Evolutionary conservation across 2,113 vertebrate species (phyloP).

Genomic region (Globicephala melas): DNA sequence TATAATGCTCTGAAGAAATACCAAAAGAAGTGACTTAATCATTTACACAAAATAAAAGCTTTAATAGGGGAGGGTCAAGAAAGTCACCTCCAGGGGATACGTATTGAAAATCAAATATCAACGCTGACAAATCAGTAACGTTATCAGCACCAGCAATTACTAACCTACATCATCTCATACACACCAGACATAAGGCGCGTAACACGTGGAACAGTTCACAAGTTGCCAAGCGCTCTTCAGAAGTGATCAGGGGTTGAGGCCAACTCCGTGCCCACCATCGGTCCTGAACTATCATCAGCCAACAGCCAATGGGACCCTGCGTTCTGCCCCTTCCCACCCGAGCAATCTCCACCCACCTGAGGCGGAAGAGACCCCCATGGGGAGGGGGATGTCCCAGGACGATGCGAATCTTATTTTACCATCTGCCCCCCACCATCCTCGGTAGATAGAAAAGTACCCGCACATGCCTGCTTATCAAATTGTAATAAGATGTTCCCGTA

Average conservation of each 20-base stretch:
- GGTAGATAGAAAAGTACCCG: background rate
- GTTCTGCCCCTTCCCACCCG: background rate
- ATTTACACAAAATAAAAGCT: background rate
- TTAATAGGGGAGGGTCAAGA: background rate
- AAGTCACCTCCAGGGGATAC: background rate
- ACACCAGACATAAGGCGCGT: background rate
- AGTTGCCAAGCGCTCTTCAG: background rate
- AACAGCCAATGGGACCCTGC: accelerated
- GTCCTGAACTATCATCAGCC: background rate
- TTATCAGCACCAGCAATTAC: background rate
- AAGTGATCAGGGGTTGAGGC: background rate
- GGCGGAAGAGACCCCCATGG: background rate
- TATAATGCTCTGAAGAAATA: background rate
- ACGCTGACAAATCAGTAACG: background rate
- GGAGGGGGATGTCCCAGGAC: background rate
- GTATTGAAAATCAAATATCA: background rate
- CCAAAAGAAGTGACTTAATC: background rate
- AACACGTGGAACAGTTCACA: background rate
- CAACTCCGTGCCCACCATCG: background rate
- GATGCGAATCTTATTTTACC: background rate
- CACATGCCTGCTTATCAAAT: background rate
- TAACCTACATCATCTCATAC: background rate
- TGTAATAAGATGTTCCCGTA: background rate
- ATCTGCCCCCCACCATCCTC: background rate
- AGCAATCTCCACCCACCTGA: background rate